Percentiles rank a stretch among this genome's conserved stretches.
These are phyloP conservation scores for Astropecten irregularis DNA, from an alignment of 53 echinoderm and acorn worm species.

Conservation along the genomic window DNA sequence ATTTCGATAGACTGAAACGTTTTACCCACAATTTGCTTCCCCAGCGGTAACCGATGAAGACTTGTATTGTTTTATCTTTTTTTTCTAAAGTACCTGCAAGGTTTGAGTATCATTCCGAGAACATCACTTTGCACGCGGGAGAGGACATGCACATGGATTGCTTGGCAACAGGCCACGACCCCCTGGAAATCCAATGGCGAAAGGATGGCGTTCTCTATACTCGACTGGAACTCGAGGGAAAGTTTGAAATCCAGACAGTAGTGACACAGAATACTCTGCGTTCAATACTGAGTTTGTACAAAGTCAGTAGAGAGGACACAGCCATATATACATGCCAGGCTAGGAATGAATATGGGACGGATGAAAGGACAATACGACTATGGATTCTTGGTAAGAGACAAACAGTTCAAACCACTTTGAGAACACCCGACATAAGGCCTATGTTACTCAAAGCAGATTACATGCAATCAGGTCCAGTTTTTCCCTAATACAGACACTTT, in stretches of 20 bases:
- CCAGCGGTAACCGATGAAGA: too few species aligned
- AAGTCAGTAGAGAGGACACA: conserved; percentile 74
- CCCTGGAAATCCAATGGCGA: conserved; percentile 81
- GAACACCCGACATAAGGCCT: too few species aligned
- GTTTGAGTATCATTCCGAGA: conserved; percentile 76
- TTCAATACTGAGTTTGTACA: conserved; percentile 72
- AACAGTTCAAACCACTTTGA: too few species aligned
- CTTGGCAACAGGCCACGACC: conserved; percentile 76
- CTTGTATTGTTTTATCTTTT: not conserved
- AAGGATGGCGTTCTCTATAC: conserved; percentile 86
- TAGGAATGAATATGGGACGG: conserved; percentile 83
- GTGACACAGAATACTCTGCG: conserved; percentile 28
- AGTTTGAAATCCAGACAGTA: conserved; percentile 63
- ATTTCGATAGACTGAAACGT: too few species aligned
- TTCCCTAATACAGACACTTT: too few species aligned
- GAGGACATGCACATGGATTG: conserved; percentile 71
- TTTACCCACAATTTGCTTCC: too few species aligned
- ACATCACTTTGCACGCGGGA: conserved; percentile 67
- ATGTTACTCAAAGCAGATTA: too few species aligned
- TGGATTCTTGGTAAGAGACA: conserved; percentile 77
- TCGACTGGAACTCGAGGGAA: conserved; percentile 41
- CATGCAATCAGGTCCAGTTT: too few species aligned
- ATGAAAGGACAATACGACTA: conserved; percentile 70
- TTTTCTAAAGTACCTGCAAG: conserved; percentile 80
- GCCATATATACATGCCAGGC: conserved; percentile 87